Percentiles rank a stretch among this genome's conserved stretches.
phyloP scores from a whole-genome alignment of 2,113 vertebrate genomes.

The Tragulus kanchil region DNA sequence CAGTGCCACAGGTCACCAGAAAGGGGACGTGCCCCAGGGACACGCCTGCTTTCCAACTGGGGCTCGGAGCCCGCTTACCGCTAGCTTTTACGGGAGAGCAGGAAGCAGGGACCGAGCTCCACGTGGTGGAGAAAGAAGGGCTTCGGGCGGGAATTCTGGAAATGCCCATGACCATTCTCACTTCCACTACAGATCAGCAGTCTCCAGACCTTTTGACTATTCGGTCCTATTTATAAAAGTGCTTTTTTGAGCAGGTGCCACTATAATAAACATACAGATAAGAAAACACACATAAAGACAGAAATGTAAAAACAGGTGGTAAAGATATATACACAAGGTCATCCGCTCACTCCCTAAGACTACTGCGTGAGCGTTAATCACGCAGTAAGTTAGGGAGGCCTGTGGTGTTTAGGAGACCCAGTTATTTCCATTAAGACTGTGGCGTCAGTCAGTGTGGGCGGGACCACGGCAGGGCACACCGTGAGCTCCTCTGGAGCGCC shows the following conservation, averaged over 20 bases:
- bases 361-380: neutral
- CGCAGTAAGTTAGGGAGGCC: neutral
- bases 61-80: neutral
- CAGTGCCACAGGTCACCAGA: accelerated
- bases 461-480: accelerated
- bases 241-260: neutral
- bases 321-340: neutral
- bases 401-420: neutral
- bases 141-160: neutral
- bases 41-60: neutral
- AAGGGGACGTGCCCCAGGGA: neutral
- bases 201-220: no score
- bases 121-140: neutral
- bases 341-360: neutral
- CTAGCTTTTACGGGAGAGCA: neutral
- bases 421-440: neutral
- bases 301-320: neutral
- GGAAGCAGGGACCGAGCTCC: neutral
- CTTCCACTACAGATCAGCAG: neutral
- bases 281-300: neutral
- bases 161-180: neutral
- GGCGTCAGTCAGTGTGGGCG: accelerated
- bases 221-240: neutral
- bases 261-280: neutral
- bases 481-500: no score